Conservation (phyloP, 2,888 invertebrate genomes). For the Scrobipalpa atriplicella region DNA sequence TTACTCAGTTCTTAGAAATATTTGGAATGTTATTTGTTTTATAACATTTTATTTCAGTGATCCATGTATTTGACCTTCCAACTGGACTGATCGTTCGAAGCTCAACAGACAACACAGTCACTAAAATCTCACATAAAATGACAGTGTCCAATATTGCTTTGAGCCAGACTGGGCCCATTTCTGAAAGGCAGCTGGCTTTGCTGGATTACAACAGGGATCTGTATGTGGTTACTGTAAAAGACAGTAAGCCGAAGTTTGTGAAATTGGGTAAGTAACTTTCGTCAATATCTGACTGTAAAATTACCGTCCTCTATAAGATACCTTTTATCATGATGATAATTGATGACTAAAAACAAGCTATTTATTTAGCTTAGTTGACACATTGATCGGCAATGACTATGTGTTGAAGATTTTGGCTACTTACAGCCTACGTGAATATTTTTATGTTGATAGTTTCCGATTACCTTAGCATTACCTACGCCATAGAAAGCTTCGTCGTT, state of each 20-base stretch:
- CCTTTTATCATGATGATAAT: too few relatives aligned
- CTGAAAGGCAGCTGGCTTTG: constrained; percentile 92
- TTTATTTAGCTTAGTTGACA: too few relatives aligned
- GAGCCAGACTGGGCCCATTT: constrained; percentile 91
- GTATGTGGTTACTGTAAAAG: constrained; percentile 89
- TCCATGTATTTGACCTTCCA: constrained; percentile 93
- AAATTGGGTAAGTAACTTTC: constrained; percentile 85
- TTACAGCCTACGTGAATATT: too few relatives aligned
- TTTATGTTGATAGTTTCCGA: too few relatives aligned
- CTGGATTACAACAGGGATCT: constrained; percentile 95
- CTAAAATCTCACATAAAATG: constrained; percentile 89
- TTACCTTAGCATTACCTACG: too few relatives aligned
- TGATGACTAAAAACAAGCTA: too few relatives aligned
- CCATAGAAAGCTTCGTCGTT: too few relatives aligned
- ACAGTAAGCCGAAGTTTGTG: constrained; percentile 84
- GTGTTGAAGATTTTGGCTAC: too few relatives aligned
- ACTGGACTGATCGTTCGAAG: constrained; percentile 85
- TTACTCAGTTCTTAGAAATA: too few relatives aligned
- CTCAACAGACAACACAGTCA: constrained; percentile 86
- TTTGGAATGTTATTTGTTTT: neutral
- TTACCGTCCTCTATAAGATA: neutral
- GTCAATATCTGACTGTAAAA: neutral
- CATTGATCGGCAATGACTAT: too few relatives aligned
- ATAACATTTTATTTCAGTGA: constrained; percentile 73
- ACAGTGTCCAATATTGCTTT: constrained; percentile 92